Conservation (phyloP, 2,888 invertebrate genomes). For the Ramazzottius varieornatus region DNA sequence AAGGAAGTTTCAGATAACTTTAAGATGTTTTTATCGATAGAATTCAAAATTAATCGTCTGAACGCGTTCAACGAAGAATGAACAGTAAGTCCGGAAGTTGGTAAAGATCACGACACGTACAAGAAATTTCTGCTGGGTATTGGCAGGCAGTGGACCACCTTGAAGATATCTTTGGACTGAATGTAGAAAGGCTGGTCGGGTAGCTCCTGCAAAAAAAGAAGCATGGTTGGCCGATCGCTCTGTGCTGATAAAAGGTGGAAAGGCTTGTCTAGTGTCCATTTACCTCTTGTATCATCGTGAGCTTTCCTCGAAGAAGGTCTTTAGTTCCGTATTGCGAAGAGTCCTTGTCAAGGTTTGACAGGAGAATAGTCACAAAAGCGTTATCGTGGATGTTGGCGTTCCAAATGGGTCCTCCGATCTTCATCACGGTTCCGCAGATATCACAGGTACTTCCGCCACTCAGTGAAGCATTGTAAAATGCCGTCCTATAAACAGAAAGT, state of each 20-base stretch:
- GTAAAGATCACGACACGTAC: conserved; percentile 14
- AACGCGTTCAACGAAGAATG: too few relatives aligned
- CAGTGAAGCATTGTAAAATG: background rate
- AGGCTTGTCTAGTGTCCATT: background rate
- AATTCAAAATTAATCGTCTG: too few relatives aligned
- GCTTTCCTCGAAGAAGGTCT: conserved; percentile 12
- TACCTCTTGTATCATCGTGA: conserved; percentile 17
- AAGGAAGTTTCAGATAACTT: conserved; percentile 30
- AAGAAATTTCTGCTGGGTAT: background rate
- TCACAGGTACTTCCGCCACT: background rate
- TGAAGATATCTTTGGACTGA: background rate
- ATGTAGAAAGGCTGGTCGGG: background rate
- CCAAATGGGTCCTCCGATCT: conserved; percentile 8
- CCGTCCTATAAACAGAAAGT: too few relatives aligned
- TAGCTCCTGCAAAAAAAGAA: background rate
- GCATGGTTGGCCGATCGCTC: conserved; percentile 10
- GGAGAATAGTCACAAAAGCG: background rate
- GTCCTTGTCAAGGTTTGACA: background rate
- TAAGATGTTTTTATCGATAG: too few relatives aligned
- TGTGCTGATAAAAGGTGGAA: background rate
- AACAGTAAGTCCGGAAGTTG: conserved; percentile 6
- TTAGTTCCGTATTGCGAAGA: background rate
- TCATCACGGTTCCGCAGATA: background rate
- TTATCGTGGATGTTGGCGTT: conserved; percentile 5
- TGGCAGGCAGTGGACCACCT: background rate